Evolutionary conservation across 2,797 vertebrate species (phyloP), one percentile per base, ranked within the genome.

Genomic region (Lepidocolaptes lacrymiger): DNA sequence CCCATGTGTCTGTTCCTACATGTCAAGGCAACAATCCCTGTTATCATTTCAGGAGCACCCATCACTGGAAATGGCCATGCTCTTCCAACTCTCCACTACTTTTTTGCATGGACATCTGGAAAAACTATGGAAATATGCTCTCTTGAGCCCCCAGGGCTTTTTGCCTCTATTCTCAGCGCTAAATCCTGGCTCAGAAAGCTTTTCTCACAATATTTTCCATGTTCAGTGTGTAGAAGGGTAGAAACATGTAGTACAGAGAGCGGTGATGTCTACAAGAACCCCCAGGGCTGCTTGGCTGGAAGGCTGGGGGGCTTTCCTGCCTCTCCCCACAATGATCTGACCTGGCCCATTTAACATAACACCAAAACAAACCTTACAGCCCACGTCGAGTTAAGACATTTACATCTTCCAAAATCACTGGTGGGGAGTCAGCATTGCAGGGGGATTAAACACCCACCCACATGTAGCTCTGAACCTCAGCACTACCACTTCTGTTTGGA

Each of bases 101-200:
- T 34, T 83, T 86, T 73, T 55, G 62, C 49, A 73, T 59, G 66
- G 66, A 92, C 79, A 95, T 80, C 82, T 88, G 85, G 93, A 92
- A 93, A 75, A 79, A 44, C 82, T 55, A 36, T 28, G 46, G 69
- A 83, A 95, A 59, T 74, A 52, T 6, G 39, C 54, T 69, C 69
- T 84, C 59, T 84, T 52, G 54, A 91, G 39, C 61, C 66, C 68
- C 76, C 75, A 84, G 95, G 91, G 92, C 49, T 88, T 96, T 94
- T 79, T 88, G 93, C 68, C 81, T 94, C 87, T 94, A 55, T 96
- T 96, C 91, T 84, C 85, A 89, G 93, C 54, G 17, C 72, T 89
- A 61, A 85, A 37, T 55, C 62, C 85, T 84, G 85, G 39, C 86
- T 91, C 3, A 1, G 72, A 64, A 83, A 88, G 49, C 22, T 85